These are phyloP conservation scores for Ibidorhyncha struthersii DNA, from an alignment of 2,113 vertebrate species.

Conservation along the genomic window DNA sequence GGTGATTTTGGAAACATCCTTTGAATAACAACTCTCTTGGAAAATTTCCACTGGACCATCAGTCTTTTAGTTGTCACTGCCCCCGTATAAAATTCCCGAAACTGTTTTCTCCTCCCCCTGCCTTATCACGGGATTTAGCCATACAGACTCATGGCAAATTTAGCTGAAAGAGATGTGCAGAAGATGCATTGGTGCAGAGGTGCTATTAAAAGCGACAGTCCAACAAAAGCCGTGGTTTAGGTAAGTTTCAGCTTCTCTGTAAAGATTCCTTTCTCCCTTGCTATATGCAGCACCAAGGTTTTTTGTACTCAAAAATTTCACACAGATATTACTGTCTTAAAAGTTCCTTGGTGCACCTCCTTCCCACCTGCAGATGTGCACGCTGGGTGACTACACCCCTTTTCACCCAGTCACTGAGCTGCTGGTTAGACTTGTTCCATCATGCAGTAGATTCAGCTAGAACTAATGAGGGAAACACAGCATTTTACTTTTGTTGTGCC, in stretches of 20 bases:
- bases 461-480: background rate
- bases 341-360: background rate
- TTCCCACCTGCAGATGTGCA: background rate
- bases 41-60: background rate
- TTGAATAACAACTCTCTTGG: background rate
- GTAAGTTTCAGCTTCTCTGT: fast-evolving
- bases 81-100: background rate
- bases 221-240: background rate
- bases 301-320: background rate
- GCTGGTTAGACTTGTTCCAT: background rate
- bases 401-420: background rate
- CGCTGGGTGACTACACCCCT: background rate
- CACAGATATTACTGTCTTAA: background rate
- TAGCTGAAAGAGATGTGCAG: background rate
- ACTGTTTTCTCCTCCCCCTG: background rate
- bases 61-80: background rate
- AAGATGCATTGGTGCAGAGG: background rate
- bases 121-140: background rate
- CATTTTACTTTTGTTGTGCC: background rate
- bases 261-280: background rate
- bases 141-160: background rate
- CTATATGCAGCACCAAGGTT: background rate
- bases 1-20: background rate
- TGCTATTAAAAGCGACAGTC: background rate
- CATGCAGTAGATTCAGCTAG: fast-evolving